phyloP scores from a whole-genome alignment of 2,888 invertebrate species.

The Tribolium freemani region DNA sequence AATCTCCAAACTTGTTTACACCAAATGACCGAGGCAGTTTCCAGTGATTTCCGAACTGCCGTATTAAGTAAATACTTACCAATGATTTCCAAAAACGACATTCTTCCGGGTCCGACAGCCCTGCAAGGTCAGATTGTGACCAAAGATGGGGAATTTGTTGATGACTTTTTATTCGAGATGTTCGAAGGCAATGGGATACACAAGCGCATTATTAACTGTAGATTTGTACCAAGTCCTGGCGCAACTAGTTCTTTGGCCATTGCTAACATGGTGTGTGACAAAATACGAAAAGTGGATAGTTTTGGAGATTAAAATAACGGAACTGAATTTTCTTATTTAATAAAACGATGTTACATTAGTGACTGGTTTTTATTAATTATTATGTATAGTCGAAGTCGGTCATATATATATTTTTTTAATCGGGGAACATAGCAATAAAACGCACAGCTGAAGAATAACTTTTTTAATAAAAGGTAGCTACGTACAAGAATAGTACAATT shows the following conservation, averaged over 20 bases:
- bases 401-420: too few species aligned
- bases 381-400: too few species aligned
- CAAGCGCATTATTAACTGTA: conserved; percentile 86
- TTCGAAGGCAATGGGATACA: conserved; percentile 77
- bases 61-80: conserved; percentile 86
- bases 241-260: conserved; percentile 97
- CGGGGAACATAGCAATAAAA: not conserved
- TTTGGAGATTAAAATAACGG: not conserved
- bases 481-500: not conserved
- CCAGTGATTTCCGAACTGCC: conserved; percentile 80
- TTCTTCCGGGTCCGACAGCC: conserved; percentile 81
- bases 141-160: conserved; percentile 86
- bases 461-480: not conserved
- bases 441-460: not conserved
- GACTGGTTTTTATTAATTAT: too few species aligned
- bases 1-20: conserved; percentile 83
- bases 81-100: conserved; percentile 83
- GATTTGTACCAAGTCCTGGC: conserved; percentile 96
- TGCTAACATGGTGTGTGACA: conserved; percentile 78
- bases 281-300: not conserved
- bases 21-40: conserved; percentile 84
- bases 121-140: conserved; percentile 95
- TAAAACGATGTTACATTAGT: not conserved
- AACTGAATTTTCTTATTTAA: not conserved
- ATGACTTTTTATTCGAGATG: conserved; percentile 95